Base-by-base conservation (phyloP, 2,113 vertebrate species). In the Burhinus bistriatus region DNA sequence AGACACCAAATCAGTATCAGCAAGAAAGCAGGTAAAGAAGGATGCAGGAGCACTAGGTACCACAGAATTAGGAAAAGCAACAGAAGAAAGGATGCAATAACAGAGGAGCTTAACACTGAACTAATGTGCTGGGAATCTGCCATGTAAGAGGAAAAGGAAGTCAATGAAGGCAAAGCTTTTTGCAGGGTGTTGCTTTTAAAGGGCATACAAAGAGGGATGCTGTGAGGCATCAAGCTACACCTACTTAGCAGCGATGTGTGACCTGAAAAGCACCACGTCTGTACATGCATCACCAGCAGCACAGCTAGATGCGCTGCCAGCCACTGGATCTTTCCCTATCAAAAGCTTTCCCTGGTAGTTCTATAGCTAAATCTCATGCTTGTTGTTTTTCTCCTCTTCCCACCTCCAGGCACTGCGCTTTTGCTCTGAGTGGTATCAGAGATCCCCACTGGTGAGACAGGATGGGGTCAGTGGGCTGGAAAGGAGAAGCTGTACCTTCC, bases 401-500 rank as follows among this genome's bases (percentile, higher is more conserved):
- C 34, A 51, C n/a, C 44, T 66, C 40, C 1, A 1, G 34, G 44
- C 64, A 47, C 17, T 32, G 22, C 9, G 15, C 19, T 65, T 34
- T 34, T 44, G 15, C 25, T 36, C 18, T 57, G 4, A 0, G 0
- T 58, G 77, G 17, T 5, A 61, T 14, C 26, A 58, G 51, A 57
- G 29, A 58, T 9, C 27, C 29, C 18, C 0, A 0, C 30, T 51
- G 64, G 26, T 1, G 5, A 61, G 49, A 49, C 12, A 25, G 27
- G 19, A 66, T 9, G 15, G 66, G 18, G 4, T 68, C 44, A 87
- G 36, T 9, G 29, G 21, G 32, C 20, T 54, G 22, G 44, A 83
- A 82, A 91, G 57, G 19, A 76, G 18, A 59, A 45, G 49, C 15
- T 71, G 30, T 62, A 94, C 86, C 94, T 96, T 88, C 72, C 61